These are phyloP conservation scores for Caenorhabditis sp. DNA, from an alignment of 2,888 invertebrate species.

Conservation along the genomic window DNA sequence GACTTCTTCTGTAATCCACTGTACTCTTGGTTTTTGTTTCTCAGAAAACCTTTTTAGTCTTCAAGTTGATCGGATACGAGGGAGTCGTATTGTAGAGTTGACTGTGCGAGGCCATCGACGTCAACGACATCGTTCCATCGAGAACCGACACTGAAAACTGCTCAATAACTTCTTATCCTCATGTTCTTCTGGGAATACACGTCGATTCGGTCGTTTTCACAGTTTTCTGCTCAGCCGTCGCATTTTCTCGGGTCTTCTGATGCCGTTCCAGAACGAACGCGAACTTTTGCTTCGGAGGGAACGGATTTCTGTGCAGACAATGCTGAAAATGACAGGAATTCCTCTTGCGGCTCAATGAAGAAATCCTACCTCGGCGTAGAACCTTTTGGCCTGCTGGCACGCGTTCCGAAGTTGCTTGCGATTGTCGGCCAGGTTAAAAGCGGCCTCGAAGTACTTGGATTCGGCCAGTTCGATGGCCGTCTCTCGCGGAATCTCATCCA, in stretches of 20 bases:
- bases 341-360: not conserved
- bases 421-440: conserved; percentile 47
- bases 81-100: conserved; percentile 16
- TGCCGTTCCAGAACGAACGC: not conserved
- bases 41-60: conserved; percentile 8
- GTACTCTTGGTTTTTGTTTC: conserved; percentile 1
- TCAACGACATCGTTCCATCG: conserved; percentile 38
- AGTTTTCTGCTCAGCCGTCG: not conserved
- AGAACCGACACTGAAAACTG: conserved; percentile 10
- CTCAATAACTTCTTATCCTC: not conserved
- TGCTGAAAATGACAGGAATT: conserved; percentile 31
- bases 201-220: conserved; percentile 9
- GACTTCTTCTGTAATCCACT: not conserved
- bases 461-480: conserved; percentile 20
- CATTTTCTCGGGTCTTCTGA: conserved; percentile 1
- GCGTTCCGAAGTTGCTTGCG: conserved; percentile 26
- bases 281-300: conserved; percentile 41
- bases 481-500: conserved; percentile 23
- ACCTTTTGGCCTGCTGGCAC: conserved; percentile 31
- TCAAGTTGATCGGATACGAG: conserved; percentile 27
- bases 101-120: conserved; percentile 36
- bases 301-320: conserved; percentile 42
- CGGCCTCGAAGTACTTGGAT: conserved; percentile 41
- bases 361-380: conserved; percentile 29
- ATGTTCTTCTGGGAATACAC: no score